Conservation (phyloP, 2,888 invertebrate genomes). For the Actias luna region DNA sequence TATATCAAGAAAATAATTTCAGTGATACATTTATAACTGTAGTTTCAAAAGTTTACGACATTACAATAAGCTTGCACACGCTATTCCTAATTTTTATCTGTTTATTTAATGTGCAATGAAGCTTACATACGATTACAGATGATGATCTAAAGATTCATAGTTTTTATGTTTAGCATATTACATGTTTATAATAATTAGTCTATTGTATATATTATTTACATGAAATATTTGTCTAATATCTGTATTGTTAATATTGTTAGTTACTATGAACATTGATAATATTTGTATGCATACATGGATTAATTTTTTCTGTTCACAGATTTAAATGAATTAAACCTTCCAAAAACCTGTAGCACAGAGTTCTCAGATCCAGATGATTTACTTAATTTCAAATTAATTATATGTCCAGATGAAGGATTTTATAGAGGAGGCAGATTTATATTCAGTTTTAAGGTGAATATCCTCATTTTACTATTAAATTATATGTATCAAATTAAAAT, state of each 20-base stretch:
- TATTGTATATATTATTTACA: not conserved
- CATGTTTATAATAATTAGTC: not conserved
- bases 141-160: not conserved
- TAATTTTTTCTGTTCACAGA: slow-evolving; percentile 80
- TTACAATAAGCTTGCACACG: not conserved
- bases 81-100: not conserved
- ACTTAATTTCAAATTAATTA: slow-evolving; percentile 96
- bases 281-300: not conserved
- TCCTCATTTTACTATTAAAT: not conserved
- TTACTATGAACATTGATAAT: not conserved
- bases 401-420: slow-evolving; percentile 98
- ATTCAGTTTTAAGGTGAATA: slow-evolving; percentile 93
- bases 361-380: slow-evolving; percentile 98
- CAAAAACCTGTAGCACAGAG: slow-evolving; percentile 97
- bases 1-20: slow-evolving; percentile 48
- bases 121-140: not conserved
- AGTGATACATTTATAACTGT: not conserved
- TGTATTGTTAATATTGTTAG: not conserved
- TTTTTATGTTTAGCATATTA: not conserved
- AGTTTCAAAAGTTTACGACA: not conserved
- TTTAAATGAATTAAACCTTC: slow-evolving; percentile 97
- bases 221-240: not conserved
- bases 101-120: not conserved
- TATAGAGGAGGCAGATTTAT: slow-evolving; percentile 96
- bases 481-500: not conserved